Base-by-base conservation (phyloP, 2,888 invertebrate genomes). In the Drosophila pseudotakahashii region DNA sequence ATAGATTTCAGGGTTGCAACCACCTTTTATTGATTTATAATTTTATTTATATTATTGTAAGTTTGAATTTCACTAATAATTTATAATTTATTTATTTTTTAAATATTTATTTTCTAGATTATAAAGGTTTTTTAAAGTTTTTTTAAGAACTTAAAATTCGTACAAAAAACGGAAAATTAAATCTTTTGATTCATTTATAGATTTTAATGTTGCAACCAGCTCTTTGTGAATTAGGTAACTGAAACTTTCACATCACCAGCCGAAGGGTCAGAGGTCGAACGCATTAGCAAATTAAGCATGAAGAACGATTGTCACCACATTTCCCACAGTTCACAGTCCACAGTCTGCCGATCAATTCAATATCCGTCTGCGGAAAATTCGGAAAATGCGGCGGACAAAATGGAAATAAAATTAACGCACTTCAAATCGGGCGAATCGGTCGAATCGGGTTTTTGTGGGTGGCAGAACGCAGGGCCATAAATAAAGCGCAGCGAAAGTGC, bases 391-490 rank as follows among this genome's bases (percentile, higher is more conserved):
- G 23, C 37, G 32, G 26, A 47, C n/a, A 62, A 69, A 69, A 62
- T 53, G 69, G 66, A 76, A 85, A 82, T 82, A 75, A 82, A 82
- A 82, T 85, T 79, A 82, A 85, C 82, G 73, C 82, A 75, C 80
- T 79, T 76, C 72, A 79, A 70, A 79, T 74, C 67, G 77, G 60
- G n/a, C 73, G 45, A 16, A 47, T 14, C 45, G 45, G 45, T 13
- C 7, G 45, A 30, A 45, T 47, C 47, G 45, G 32, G 47, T 30
- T 47, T 47, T 47, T 10, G 32, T 32, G 32, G 32, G 32, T 30
- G 45, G 45, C 3, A 16, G 14, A 11, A 39, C 32, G 34, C 53
- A 7, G 36, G 16, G 58, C 53, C 53, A 73, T 73, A 73, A 74
- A 73, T 62, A 73, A 80, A 76, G 78, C 76, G 68, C 59, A 76